phyloP scores from a whole-genome alignment of 2,888 invertebrate species.

The Melipona beecheii region DNA sequence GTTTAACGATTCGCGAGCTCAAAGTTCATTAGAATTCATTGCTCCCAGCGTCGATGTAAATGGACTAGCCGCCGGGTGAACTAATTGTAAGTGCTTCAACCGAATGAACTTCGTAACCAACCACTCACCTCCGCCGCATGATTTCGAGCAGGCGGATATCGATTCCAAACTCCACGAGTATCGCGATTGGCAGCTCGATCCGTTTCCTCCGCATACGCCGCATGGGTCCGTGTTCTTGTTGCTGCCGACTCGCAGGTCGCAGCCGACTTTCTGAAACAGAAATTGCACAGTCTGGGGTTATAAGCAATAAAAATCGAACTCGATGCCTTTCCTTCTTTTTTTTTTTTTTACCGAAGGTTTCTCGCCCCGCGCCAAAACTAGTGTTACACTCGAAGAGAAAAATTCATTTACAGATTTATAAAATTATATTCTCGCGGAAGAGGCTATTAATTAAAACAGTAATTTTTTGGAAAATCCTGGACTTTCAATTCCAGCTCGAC shows the following conservation, averaged over 20 bases:
- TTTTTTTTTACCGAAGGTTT: not conserved
- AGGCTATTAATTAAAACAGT: too few relatives aligned
- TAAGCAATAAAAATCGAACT: slow-evolving; percentile 33
- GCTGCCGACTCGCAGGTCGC: slow-evolving; percentile 95
- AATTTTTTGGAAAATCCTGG: too few relatives aligned
- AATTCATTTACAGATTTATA: slow-evolving; percentile 31
- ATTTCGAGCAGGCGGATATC: slow-evolving; percentile 94
- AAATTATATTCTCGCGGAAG: not conserved
- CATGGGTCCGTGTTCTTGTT: slow-evolving; percentile 93
- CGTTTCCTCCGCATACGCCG: slow-evolving; percentile 96
- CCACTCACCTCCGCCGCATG: slow-evolving; percentile 96
- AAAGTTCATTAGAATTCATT: slow-evolving; percentile 62
- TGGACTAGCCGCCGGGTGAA: slow-evolving; percentile 31
- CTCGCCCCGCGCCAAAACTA: slow-evolving; percentile 13
- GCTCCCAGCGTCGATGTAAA: slow-evolving; percentile 52
- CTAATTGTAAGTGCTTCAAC: slow-evolving; percentile 43
- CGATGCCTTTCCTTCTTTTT: not conserved
- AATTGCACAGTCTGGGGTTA: slow-evolving; percentile 41
- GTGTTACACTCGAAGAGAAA: slow-evolving; percentile 11
- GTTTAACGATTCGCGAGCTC: slow-evolving; percentile 50
- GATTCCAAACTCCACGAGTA: slow-evolving; percentile 95
- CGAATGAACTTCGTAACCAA: slow-evolving; percentile 65
- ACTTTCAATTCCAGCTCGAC: too few relatives aligned
- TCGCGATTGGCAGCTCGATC: slow-evolving; percentile 93
- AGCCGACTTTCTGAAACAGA: slow-evolving; percentile 93